Evolutionary conservation across 2,797 vertebrate genomes (phyloP).

Genomic region (Peromyscus aztecus): DNA sequence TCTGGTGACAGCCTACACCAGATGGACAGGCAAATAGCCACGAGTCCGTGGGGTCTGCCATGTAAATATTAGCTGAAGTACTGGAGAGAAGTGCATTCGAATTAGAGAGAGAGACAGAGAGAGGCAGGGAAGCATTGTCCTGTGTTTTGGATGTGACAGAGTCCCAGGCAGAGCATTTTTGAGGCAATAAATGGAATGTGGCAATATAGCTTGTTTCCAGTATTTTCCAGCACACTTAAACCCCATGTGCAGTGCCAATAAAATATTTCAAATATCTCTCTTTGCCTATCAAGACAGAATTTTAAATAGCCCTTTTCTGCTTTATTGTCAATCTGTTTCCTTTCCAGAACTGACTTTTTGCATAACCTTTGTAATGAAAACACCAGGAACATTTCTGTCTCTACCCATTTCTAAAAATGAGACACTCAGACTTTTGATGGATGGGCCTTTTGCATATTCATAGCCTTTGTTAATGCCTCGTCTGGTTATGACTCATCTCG

Average conservation of each 20-base stretch:
- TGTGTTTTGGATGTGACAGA: conserved; percentile 53
- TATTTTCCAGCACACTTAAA: conserved; percentile 58
- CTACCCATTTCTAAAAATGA: conserved; percentile 78
- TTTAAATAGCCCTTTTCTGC: conserved; percentile 81
- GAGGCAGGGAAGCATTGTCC: conserved; percentile 43
- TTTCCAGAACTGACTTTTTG: conserved; percentile 81
- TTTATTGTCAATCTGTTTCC: conserved; percentile 83
- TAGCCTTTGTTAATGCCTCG: conserved; percentile 73
- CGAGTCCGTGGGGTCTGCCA: conserved; percentile 65
- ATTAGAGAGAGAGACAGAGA: conserved; percentile 56
- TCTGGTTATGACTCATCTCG: conserved; percentile 58
- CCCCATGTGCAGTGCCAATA: conserved; percentile 62
- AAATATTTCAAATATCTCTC: conserved; percentile 81
- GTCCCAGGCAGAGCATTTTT: conserved; percentile 74
- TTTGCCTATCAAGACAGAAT: conserved; percentile 75
- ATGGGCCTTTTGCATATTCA: conserved; percentile 84
- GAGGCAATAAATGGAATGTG: conserved; percentile 69
- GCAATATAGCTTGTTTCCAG: conserved; percentile 57
- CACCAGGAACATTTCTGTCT: conserved; percentile 78
- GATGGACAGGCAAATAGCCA: conserved; percentile 86
- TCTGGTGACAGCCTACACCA: conserved; percentile 86
- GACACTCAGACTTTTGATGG: conserved; percentile 81
- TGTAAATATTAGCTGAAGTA: conserved; percentile 77
- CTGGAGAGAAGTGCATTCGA: conserved; percentile 67
- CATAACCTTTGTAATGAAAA: conserved; percentile 82